Evolutionary conservation across 2,113 vertebrate genomes (phyloP), one percentile per base, ranked within the genome.

Genomic region (Pithys albifrons): DNA sequence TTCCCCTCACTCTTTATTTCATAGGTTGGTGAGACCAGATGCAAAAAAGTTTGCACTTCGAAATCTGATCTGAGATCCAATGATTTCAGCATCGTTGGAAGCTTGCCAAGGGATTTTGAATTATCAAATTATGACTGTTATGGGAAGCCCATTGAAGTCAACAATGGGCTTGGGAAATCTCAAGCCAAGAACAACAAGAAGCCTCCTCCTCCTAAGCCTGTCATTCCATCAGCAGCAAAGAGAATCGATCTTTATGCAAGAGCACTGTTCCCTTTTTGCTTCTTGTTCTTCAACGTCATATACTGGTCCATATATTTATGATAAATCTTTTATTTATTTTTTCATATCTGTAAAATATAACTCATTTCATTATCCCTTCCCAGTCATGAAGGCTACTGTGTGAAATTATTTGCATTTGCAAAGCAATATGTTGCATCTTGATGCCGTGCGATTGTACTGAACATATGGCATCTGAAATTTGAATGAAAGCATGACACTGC

Each of bases 71-170:
- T 99, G 97, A 98, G 99, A 96, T 99, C 99, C 95, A 99, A 99
- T 71, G 99, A 99, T 97, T 99, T 99, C 98, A 99, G 99, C 98
- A 99, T 99, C 11, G 99, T 99, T 91, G 99, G 99, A 89, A 99
- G 99, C 39, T 98, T 99, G 96, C 99, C 99, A 12, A 98, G 99
- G 95, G 99, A 99, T 98, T 99, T 99, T 97, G 99, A 99, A 95
- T 98, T 99, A 95, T 99, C 99, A 22, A 99, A 99, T 97, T 99
- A 99, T 97, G 99, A 99, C 98, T 99, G 99, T 98, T 99, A 99
- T 41, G 99, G 99, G 70, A 99, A 99, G 95, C 98, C 99, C 91
- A 99, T 99, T 85, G 98, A 99, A 65, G 99, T 99, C 78, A 98
- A 98, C 85, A 98, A 97, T 55, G 91, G 97, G 19, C 97, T 97